Base-by-base conservation (phyloP, 2,888 invertebrate species). In the Acanthosepion lycidas region DNA sequence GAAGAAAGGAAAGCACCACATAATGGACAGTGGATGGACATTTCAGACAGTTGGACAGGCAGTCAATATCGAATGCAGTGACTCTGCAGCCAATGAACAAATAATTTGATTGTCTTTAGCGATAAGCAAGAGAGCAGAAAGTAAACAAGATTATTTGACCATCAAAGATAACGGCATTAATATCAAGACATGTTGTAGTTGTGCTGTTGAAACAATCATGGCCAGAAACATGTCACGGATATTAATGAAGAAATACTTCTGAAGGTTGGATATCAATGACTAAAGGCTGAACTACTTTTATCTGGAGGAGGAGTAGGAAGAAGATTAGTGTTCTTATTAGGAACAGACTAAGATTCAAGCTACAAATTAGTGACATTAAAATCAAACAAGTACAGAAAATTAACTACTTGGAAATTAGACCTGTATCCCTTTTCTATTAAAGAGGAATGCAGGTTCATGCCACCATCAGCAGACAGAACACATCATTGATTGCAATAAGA, bases 101-200 rank as follows among this genome's bases (percentile, higher is more conserved):
- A 78, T 78, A 78, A 78, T 78, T 78, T 78, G 78, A 78, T 78
- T 78, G 78, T 78, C 78, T 78, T 78, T n/a, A n/a, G n/a, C 15
- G n/a, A 78, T 78, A 78, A 33, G n/a, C 33, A 78, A 9, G 12
- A 18, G n/a, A 78, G n/a, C n/a, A 78, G 78, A n/a, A 78, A 78
- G n/a, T n/a, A 15, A 78, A 33, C n/a, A 15, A 78, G 78, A 78
- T 78, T 78, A 78, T 78, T n/a, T 12, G n/a, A 33, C 78, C 78
- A 33, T 78, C 78, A 78, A 78, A 78, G 78, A 78, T 78, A 78
- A 78, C n/a, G 18, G n/a, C 78, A 78, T 78, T 78, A 78, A 78
- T 18, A n/a, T 78, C 78, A n/a, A 78, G 9, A 78, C n/a, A 2
- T n/a, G n/a, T 78, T 78, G 78, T n/a, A 15, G n/a, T 33, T 33